Evolutionary conservation across 2,113 vertebrate species (phyloP).

Genomic region (Gobius niger): DNA sequence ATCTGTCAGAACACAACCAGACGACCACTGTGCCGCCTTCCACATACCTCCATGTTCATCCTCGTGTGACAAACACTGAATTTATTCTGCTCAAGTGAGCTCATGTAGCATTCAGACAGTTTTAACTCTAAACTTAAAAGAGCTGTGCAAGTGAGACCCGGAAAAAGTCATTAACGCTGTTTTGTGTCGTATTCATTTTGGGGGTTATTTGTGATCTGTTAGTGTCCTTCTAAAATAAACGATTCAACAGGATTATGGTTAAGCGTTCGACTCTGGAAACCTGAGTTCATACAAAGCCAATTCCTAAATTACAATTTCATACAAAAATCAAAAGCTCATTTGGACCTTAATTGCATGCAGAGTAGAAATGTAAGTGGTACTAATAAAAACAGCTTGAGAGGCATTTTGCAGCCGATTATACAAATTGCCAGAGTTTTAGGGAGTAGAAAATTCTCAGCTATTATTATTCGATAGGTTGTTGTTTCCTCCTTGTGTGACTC

Average conservation of each 20-base stretch:
- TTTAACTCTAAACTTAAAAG: not conserved
- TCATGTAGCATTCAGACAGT: slow-evolving; percentile 6
- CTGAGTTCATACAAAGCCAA: too few species aligned
- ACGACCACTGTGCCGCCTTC: slow-evolving; percentile 35
- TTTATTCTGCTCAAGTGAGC: slow-evolving; percentile 34
- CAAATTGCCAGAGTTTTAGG: not conserved
- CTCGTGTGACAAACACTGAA: slow-evolving; percentile 43
- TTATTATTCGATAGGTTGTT: not conserved
- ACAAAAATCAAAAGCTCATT: not conserved
- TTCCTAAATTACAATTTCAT: too few species aligned
- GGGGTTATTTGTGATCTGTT: too few species aligned
- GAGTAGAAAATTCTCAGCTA: not conserved
- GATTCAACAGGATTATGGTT: too few species aligned
- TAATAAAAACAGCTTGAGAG: not conserved
- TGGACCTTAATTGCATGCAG: not conserved
- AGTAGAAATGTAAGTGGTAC: not conserved
- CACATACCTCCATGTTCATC: slow-evolving; percentile 27
- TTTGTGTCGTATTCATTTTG: too few species aligned
- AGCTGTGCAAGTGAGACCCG: not conserved
- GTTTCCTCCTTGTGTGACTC: not conserved
- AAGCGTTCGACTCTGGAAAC: too few species aligned
- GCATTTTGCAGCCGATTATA: not conserved
- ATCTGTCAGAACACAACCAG: slow-evolving; percentile 56
- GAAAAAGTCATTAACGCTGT: too few species aligned
- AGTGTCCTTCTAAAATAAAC: too few species aligned